Evolutionary conservation across 2,113 vertebrate species (phyloP).

Genomic region (Gnathonemus longibarbis): DNA sequence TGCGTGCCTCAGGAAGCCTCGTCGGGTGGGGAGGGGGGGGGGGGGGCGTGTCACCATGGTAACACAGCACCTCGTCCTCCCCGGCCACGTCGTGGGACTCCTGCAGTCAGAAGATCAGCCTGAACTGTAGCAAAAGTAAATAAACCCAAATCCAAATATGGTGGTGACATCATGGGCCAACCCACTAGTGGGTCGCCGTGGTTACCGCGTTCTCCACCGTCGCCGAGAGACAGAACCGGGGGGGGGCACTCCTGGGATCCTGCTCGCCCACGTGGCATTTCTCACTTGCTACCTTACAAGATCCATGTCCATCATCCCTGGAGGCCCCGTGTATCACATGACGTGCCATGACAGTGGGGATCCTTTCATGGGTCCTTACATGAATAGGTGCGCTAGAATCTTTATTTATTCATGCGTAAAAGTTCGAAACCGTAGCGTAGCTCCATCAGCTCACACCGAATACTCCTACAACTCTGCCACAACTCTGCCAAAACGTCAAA

Average conservation of each 20-base stretch:
- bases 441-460: too few species aligned
- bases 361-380: not conserved
- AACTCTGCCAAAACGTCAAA: not conserved
- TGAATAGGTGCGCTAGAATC: not conserved
- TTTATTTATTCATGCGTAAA: not conserved
- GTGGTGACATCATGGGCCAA: not conserved
- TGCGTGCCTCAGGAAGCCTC: not conserved
- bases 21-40: not conserved
- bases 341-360: not conserved
- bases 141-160: not conserved
- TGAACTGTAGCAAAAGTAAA: not conserved
- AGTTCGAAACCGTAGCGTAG: not conserved
- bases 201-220: not conserved
- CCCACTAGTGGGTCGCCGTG: not conserved
- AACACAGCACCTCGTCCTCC: not conserved
- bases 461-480: not conserved
- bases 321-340: not conserved
- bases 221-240: not conserved
- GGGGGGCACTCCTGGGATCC: not conserved
- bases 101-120: not conserved
- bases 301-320: not conserved
- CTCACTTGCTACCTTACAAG: not conserved
- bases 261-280: not conserved
- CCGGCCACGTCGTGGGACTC: not conserved
- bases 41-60: not conserved